phyloP scores from a whole-genome alignment of 1,140 invertebrate species.

The Colletes gigas region DNA sequence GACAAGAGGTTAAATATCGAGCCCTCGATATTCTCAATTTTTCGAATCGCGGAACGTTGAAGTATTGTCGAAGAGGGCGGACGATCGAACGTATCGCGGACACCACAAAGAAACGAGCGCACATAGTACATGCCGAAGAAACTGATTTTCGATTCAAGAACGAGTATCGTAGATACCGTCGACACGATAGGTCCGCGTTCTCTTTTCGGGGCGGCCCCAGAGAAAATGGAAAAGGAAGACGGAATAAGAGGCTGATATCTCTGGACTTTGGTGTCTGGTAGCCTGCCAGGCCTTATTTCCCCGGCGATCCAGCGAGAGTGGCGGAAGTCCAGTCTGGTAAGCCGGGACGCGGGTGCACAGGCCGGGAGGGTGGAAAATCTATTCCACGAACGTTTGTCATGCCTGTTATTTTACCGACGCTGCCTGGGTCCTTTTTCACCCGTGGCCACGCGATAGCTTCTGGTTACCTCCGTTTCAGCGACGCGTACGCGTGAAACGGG shows the following conservation, averaged over 20 bases:
- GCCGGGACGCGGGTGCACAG: constrained; percentile 22
- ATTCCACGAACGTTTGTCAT: constrained; percentile 70
- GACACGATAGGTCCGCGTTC: constrained; percentile 2
- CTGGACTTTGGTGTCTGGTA: constrained; percentile 42
- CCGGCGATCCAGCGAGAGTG: constrained; percentile 44
- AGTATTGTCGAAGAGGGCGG: not conserved
- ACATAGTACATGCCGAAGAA: constrained; percentile 1
- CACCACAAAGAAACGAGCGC: constrained; percentile 33
- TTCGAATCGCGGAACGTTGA: not conserved
- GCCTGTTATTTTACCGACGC: constrained; percentile 68
- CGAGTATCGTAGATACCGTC: constrained; percentile 46
- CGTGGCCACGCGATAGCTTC: constrained; percentile 60
- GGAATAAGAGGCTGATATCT: constrained; percentile 44
- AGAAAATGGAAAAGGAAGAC: constrained; percentile 36
- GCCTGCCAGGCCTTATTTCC: constrained; percentile 51
- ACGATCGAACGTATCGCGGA: not conserved
- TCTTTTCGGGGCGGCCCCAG: constrained; percentile 11
- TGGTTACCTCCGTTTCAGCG: constrained; percentile 50
- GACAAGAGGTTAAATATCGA: not conserved
- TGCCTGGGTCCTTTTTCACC: constrained; percentile 65
- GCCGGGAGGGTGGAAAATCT: constrained; percentile 67
- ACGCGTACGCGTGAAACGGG: constrained; percentile 8
- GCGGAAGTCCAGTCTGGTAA: constrained; percentile 71
- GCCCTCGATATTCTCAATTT: not conserved
- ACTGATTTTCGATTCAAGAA: constrained; percentile 43